Base-by-base conservation (phyloP, 2,888 invertebrate genomes). In the Scotopteryx bipunctaria region DNA sequence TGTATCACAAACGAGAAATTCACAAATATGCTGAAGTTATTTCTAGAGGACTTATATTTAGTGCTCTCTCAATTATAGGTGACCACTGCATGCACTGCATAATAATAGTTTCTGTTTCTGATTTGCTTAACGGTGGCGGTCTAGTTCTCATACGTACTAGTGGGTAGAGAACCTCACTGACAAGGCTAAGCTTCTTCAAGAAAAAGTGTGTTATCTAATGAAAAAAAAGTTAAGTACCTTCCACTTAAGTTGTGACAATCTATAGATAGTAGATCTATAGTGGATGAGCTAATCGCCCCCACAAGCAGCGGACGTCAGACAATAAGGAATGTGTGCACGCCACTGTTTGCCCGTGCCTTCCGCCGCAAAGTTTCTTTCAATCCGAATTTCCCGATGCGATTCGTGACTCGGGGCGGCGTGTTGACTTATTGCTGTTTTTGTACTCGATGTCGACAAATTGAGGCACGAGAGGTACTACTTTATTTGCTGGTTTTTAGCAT, bases 331-430 rank as follows among this genome's bases (percentile, higher is more conserved):
- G 23, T 41, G 36, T 45, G 43, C 48, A 33, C 44, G 32, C 31
- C 41, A 42, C 17, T 61, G 58, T 64, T 63, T 65, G 50, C 54
- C 27, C 71, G 61, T 68, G 62, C 40, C 40, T 65, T 66, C 61
- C 47, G 40, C 55, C 55, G 33, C 63, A 59, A 67, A 73, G 73
- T 79, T 81, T 79, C 81, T 81, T 85, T 81, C 80, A 76, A 77
- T 80, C 68, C 74, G 63, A 71, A 79, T 81, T 79, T 71, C 71
- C 71, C 78, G 71, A 79, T 81, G 76, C 77, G 63, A 61, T 76
- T 78, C 78, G 76, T 79, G 78, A 78, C 78, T 78, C 56, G 61
- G 37, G 11, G 63, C 62, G 61, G 64, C 66, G 55, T 78, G 74
- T 78, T 79, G 76, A 76, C 76, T 80, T 78, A 73, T 73, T 75